Percentiles rank a stretch among this genome's conserved stretches.
phyloP scores from a whole-genome alignment of 2,113 vertebrate genomes.

The Polypterus bichir region DNA sequence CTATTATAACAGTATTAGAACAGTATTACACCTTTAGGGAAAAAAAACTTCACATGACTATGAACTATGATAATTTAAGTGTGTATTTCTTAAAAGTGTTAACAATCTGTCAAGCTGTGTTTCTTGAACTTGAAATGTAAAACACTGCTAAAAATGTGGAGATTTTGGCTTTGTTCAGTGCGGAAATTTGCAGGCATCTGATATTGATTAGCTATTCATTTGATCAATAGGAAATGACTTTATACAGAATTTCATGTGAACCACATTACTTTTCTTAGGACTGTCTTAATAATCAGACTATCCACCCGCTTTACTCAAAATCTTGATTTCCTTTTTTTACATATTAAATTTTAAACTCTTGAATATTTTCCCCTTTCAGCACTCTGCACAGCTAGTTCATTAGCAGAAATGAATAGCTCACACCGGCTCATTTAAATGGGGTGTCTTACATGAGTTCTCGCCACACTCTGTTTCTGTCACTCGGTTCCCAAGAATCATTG shows the following conservation, averaged over 20 bases:
- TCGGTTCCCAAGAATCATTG: slow-evolving; percentile 98
- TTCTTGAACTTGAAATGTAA: slow-evolving; percentile 22
- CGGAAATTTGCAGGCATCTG: slow-evolving; percentile 21
- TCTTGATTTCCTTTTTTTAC: slow-evolving; percentile 34
- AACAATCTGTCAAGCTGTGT: too few relatives aligned
- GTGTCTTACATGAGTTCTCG: slow-evolving; percentile 98
- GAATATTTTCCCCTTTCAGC: slow-evolving; percentile 39
- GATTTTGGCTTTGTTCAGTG: slow-evolving; percentile 25
- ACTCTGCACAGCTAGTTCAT: slow-evolving; percentile 93
- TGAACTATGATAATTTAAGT: too few relatives aligned
- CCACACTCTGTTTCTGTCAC: slow-evolving; percentile 98
- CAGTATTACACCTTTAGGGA: too few relatives aligned
- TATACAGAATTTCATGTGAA: too few relatives aligned
- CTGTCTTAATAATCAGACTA: slow-evolving; percentile 18
- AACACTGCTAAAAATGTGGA: slow-evolving; percentile 63
- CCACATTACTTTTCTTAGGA: slow-evolving; percentile 4
- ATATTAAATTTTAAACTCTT: slow-evolving; percentile 50
- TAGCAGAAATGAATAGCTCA: slow-evolving; percentile 98
- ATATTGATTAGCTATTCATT: neutral
- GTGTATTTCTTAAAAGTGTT: too few relatives aligned
- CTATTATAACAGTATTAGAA: too few relatives aligned
- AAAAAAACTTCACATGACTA: too few relatives aligned
- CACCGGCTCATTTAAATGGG: slow-evolving; percentile 96
- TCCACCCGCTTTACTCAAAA: slow-evolving; percentile 36
- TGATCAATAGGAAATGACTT: too few relatives aligned